Conservation (phyloP, 2,888 invertebrate genomes). For the Trachelus tabidus region DNA sequence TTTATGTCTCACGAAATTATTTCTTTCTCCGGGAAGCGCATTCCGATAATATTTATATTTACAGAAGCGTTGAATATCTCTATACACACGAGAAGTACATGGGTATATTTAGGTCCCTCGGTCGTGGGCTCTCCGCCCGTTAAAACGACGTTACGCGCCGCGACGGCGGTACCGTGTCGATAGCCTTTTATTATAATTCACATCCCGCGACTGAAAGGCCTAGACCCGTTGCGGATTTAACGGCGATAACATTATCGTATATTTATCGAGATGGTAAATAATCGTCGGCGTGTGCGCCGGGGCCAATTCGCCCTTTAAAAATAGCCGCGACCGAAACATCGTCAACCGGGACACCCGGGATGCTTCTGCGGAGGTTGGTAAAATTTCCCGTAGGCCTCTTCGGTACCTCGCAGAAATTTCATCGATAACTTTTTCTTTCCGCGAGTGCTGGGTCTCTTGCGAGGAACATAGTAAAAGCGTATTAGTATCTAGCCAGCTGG, state of each 20-base stretch:
- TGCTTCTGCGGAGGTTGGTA: neutral
- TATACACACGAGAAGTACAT: neutral
- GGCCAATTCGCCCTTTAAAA: conserved; percentile 44
- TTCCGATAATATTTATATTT: neutral
- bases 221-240: conserved; percentile 25
- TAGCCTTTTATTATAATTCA: conserved; percentile 36
- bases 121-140: conserved; percentile 39
- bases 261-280: conserved; percentile 52
- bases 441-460: neutral
- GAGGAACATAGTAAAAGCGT: neutral
- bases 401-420: neutral
- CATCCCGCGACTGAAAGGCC: conserved; percentile 9
- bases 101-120: conserved; percentile 19
- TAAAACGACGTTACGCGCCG: conserved; percentile 44
- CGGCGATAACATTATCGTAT: conserved; percentile 53
- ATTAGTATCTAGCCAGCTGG: neutral
- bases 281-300: conserved; percentile 32
- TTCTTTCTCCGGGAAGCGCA: neutral
- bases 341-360: conserved; percentile 7
- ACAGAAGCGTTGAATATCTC: neutral
- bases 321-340: conserved; percentile 32
- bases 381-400: neutral
- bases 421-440: too few species aligned
- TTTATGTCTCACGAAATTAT: neutral
- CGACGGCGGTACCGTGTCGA: conserved; percentile 21